These are phyloP conservation scores for Hippotragus niger DNA, from an alignment of 2,113 vertebrate species.

Conservation along the genomic window DNA sequence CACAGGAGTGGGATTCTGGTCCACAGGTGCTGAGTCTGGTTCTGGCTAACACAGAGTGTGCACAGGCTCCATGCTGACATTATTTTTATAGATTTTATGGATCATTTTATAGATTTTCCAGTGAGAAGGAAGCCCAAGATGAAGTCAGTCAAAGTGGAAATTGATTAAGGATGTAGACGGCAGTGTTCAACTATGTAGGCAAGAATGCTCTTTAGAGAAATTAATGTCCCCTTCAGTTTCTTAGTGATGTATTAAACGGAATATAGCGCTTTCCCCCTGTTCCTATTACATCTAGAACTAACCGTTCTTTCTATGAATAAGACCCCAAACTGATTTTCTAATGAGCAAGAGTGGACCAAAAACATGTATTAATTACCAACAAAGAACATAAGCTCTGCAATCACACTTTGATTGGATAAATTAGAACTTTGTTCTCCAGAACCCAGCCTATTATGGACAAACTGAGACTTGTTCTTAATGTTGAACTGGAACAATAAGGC, in stretches of 20 bases:
- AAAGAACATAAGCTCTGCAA: not conserved
- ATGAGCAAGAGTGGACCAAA: conserved; percentile 1
- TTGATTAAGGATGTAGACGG: not conserved
- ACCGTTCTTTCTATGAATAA: not conserved
- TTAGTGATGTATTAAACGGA: not conserved
- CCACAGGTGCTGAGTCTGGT: not conserved
- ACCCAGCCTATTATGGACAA: not conserved
- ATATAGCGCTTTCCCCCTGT: not conserved
- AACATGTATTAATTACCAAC: not conserved
- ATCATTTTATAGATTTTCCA: not conserved
- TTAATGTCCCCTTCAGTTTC: conserved; percentile 6
- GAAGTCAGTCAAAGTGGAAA: not conserved
- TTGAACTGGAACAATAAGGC: not conserved
- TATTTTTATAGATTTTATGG: not conserved
- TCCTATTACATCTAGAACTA: not conserved
- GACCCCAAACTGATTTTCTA: not conserved
- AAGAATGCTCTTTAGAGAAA: not conserved
- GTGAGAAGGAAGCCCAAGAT: not conserved
- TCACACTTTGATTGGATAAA: not conserved
- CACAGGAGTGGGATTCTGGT: not conserved
- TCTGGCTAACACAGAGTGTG: not conserved
- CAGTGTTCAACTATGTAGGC: not conserved
- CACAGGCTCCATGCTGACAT: not conserved
- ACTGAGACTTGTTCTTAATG: not conserved
- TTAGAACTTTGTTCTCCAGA: not conserved